Base-by-base conservation (phyloP, 2,797 vertebrate species). In the Streptopelia turtur region DNA sequence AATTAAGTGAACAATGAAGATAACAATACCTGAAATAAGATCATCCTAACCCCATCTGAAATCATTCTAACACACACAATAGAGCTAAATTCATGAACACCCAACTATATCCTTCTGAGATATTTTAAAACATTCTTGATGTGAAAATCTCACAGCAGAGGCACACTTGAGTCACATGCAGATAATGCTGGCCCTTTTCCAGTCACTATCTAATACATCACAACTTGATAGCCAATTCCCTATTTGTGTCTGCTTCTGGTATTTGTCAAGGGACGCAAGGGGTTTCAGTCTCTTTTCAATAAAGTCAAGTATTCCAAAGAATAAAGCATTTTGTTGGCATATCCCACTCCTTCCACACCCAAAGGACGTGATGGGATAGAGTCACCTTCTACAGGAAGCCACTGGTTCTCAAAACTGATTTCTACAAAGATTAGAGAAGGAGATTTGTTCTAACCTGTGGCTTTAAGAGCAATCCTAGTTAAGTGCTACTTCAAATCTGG, bases 111-210 rank as follows among this genome's bases (percentile, higher is more conserved):
- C 18, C n/a, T 50, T 79, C 24, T 4, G 2, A 64, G 74, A 70
- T 33, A 3, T 66, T 75, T 65, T 57, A n/a, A 79, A 75, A 79
- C 17, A 28, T 53, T 56, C 13, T 49, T 65, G 35, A 4, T 28
- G 15, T 43, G 43, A 75, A 71, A 79, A 52, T 41, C 25, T 74
- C 10, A 6, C 5, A 4, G 35, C 0, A 1, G 4, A 2, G 4
- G 2, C 14, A 9, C 16, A 33, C n/a, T 47, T n/a, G 13, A 80
- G 20, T 39, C 59, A 66, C 39, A 45, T 8, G 24, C 28, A 79
- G 16, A 55, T 50, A 91, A 65, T n/a, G 30, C 30, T 79, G 47
- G 14, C 33, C 43, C 18, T 76, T 87, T 81, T 87, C 28, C 41
- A 74, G 23, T 88, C 56, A 59, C 31, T 47, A 11, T 55, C 39